Percentiles rank a stretch among this genome's conserved stretches.
phyloP scores from a whole-genome alignment of 2,113 vertebrate species.

The Poecilia latipinna region DNA sequence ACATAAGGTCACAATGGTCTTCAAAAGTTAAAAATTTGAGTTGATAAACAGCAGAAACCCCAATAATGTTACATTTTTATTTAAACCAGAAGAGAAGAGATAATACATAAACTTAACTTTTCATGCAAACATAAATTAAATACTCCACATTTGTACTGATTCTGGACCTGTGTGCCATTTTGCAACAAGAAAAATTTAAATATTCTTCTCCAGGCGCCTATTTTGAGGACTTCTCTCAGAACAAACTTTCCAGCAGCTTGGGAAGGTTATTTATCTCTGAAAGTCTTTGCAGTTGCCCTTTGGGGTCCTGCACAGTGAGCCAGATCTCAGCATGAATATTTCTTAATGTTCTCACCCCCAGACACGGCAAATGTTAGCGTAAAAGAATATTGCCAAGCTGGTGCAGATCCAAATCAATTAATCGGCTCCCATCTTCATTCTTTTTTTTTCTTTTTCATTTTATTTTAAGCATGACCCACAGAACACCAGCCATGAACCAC shows the following conservation, averaged over 20 bases:
- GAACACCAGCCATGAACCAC: slow-evolving; percentile 59
- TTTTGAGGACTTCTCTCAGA: neutral
- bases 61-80: neutral
- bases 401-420: slow-evolving; percentile 66
- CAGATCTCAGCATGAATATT: slow-evolving; percentile 66
- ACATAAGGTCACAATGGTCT: too few relatives aligned
- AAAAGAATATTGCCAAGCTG: slow-evolving; percentile 69
- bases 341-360: slow-evolving; percentile 70
- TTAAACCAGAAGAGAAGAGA: neutral
- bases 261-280: slow-evolving; percentile 24
- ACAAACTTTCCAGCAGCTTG: neutral
- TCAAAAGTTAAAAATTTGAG: neutral
- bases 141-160: neutral
- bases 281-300: slow-evolving; percentile 58
- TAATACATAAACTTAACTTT: too few relatives aligned
- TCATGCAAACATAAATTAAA: neutral
- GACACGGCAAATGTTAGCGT: slow-evolving; percentile 68
- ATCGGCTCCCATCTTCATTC: slow-evolving; percentile 53
- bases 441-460: neutral
- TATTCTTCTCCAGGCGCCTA: neutral
- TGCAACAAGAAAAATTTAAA: neutral
- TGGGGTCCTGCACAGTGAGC: slow-evolving; percentile 32
- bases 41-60: too few relatives aligned
- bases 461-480: slow-evolving; percentile 60
- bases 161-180: neutral